Evolutionary conservation across 2,113 vertebrate genomes (phyloP).

Genomic region (Oriolus oriolus): DNA sequence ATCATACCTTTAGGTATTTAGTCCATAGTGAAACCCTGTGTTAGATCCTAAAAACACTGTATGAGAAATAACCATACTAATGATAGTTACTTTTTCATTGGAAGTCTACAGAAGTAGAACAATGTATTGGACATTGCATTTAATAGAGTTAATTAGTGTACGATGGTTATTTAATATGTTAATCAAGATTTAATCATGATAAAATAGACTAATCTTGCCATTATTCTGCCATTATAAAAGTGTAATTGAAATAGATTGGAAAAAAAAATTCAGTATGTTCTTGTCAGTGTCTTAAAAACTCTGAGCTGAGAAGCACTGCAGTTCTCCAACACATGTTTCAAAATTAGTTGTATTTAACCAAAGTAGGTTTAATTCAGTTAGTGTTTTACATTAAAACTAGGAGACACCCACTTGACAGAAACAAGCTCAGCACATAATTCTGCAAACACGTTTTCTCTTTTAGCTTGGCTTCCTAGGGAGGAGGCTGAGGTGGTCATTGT

Average conservation of each 20-base stretch:
- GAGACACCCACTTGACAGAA: background rate
- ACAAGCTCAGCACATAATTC: background rate
- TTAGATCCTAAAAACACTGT: background rate
- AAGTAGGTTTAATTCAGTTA: background rate
- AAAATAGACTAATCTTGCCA: constrained; percentile 46
- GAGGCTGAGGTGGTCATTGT: background rate
- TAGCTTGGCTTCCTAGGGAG: background rate
- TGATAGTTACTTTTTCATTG: background rate
- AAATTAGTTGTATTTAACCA: background rate
- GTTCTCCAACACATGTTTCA: background rate
- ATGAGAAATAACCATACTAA: background rate
- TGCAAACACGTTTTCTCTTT: background rate
- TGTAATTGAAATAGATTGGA: constrained; percentile 55
- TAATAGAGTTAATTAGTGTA: constrained; percentile 57
- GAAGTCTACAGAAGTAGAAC: constrained; percentile 13
- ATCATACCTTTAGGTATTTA: background rate
- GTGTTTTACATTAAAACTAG: background rate
- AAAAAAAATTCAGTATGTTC: background rate
- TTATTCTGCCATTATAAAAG: constrained; percentile 31
- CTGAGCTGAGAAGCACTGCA: background rate
- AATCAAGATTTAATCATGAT: constrained; percentile 58
- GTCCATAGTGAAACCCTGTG: background rate
- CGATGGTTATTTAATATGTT: constrained; percentile 58
- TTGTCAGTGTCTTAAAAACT: background rate
- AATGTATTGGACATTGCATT: constrained; percentile 38